Conservation (phyloP, 2,797 vertebrate species). For the Phataginus tetradactyla region DNA sequence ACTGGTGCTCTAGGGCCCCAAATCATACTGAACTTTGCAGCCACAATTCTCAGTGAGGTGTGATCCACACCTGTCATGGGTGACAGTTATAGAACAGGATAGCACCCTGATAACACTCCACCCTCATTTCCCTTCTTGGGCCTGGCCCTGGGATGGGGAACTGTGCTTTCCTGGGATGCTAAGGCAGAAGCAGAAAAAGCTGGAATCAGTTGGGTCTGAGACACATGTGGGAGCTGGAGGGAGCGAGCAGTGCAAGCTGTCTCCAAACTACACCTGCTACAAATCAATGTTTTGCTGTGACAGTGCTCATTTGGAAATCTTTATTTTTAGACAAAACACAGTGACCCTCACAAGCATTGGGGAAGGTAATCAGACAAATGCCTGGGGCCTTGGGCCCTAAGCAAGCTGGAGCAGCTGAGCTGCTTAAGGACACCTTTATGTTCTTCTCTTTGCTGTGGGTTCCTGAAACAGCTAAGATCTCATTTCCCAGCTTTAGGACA, state of each 20-base stretch:
- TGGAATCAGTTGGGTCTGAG: neutral
- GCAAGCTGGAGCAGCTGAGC: neutral
- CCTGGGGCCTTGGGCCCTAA: slow-evolving; percentile 55
- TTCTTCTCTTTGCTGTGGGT: neutral
- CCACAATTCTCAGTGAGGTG: neutral
- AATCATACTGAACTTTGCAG: neutral
- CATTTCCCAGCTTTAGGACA: neutral
- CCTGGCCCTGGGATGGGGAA: slow-evolving; percentile 63
- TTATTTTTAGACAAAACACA: slow-evolving; percentile 53
- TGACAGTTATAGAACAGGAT: slow-evolving; percentile 45
- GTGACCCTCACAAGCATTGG: slow-evolving; percentile 48
- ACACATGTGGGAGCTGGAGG: slow-evolving; percentile 61
- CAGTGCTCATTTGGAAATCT: slow-evolving; percentile 46
- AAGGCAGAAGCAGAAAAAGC: slow-evolving; percentile 51
- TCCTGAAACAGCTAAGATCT: neutral
- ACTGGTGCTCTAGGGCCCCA: neutral
- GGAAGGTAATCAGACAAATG: slow-evolving; percentile 43
- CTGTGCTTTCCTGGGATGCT: slow-evolving; percentile 70
- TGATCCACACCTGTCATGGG: neutral
- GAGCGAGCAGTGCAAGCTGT: neutral
- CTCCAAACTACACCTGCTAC: slow-evolving; percentile 77
- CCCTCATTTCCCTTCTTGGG: slow-evolving; percentile 62
- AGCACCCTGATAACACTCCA: slow-evolving; percentile 47
- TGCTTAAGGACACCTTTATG: neutral
- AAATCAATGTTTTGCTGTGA: slow-evolving; percentile 62